Conservation (phyloP, 2,888 invertebrate genomes). For the Drosophila macrospina region DNA sequence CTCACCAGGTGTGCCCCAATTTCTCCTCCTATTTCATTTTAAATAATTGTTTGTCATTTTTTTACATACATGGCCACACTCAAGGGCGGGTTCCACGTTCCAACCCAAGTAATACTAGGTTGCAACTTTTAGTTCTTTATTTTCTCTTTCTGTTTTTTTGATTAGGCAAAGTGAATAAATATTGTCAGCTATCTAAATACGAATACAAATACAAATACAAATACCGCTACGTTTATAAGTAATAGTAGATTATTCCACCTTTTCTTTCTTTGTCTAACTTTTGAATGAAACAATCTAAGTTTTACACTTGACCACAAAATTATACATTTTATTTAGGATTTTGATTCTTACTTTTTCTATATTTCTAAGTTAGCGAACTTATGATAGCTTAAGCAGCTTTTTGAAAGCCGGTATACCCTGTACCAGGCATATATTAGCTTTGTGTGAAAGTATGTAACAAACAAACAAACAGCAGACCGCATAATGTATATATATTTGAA, state of each 20-base stretch:
- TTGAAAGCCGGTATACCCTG: too few species aligned
- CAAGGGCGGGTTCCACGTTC: slow-evolving; percentile 41
- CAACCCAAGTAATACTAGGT: not conserved
- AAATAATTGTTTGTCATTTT: slow-evolving; percentile 41
- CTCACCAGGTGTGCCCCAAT: slow-evolving; percentile 62
- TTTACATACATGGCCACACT: slow-evolving; percentile 43
- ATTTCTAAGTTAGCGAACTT: too few species aligned
- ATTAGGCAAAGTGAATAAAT: slow-evolving; percentile 49
- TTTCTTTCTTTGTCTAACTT: not conserved
- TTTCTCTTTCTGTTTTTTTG: slow-evolving; percentile 21
- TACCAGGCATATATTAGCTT: too few species aligned
- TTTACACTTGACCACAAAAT: slow-evolving; percentile 18
- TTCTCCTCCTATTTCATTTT: slow-evolving; percentile 32
- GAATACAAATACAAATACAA: slow-evolving; percentile 5
- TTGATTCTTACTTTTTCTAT: too few species aligned
- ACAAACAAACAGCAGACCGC: too few species aligned
- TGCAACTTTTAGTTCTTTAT: slow-evolving; percentile 24
- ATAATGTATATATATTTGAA: too few species aligned
- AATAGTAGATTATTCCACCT: slow-evolving; percentile 23
- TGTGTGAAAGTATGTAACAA: too few species aligned
- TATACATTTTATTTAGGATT: too few species aligned
- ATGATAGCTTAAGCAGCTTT: too few species aligned
- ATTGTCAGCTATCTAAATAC: slow-evolving; percentile 36
- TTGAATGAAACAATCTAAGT: slow-evolving; percentile 2
- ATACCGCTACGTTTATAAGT: not conserved